A percentile compares a stretch with the other conserved stretches of the same genome.
These are phyloP conservation scores for Neosilurus mollespiculum DNA, from an alignment of 2,797 vertebrate species.

Conservation along the genomic window DNA sequence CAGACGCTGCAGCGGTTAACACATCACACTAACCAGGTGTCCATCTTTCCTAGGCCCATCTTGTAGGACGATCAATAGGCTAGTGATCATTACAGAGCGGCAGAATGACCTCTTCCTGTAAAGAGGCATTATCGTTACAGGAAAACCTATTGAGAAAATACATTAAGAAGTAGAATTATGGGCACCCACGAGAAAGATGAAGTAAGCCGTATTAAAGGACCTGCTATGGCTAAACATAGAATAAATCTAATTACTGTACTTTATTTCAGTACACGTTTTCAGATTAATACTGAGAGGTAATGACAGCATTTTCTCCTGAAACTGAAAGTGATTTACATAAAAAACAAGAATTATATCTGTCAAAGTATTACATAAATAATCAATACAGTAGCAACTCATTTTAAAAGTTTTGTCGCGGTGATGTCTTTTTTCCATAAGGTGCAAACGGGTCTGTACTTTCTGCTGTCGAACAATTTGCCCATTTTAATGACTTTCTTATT, in stretches of 20 bases:
- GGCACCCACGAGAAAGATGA: slow-evolving; percentile 25
- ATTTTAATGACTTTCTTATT: background rate
- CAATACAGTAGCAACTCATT: background rate
- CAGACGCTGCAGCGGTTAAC: slow-evolving; percentile 32
- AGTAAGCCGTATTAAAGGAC: slow-evolving; percentile 15
- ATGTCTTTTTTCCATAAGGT: background rate
- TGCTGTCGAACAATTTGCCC: background rate
- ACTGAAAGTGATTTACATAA: background rate
- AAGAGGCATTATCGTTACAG: slow-evolving; percentile 64
- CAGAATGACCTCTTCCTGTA: slow-evolving; percentile 72
- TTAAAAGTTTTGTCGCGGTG: background rate
- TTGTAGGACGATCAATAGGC: slow-evolving; percentile 67
- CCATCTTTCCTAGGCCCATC: slow-evolving; percentile 45
- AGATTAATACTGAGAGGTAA: background rate
- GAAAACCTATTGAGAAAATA: slow-evolving; percentile 54
- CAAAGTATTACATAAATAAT: background rate
- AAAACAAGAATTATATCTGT: background rate
- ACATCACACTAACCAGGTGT: slow-evolving; percentile 65
- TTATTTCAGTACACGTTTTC: background rate
- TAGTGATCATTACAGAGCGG: slow-evolving; percentile 69
- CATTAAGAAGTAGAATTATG: slow-evolving; percentile 19
- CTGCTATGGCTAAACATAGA: background rate
- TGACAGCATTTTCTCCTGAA: background rate
- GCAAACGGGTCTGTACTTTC: background rate
- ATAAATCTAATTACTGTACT: background rate